Evolutionary conservation across 2,113 vertebrate genomes (phyloP).

Genomic region (chimpanzee (Pan troglodytes)): NHGRI_mPanTro3-v2.1_pri NC_072401.2:117590001-117590500

Average conservation of each 20-base stretch:
- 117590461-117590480: no score
- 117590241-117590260: background rate
- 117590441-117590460: no score
- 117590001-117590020: background rate
- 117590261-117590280: background rate
- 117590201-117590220: background rate
- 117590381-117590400: background rate
- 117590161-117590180: background rate
- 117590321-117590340: background rate
- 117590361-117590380: background rate
- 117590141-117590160: background rate
- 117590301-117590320: background rate
- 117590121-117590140: background rate
- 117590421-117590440: no score
- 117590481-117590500: no score
- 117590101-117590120: background rate
- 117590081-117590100: background rate
- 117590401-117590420: no score
- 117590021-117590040: background rate
- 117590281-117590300: background rate
- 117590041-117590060: conserved; percentile 69
- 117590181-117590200: background rate
- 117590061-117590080: background rate
- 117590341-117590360: background rate
- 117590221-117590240: background rate